phyloP scores from a whole-genome alignment of 2,888 invertebrate species.

The Nasonovia ribisnigri region DNA sequence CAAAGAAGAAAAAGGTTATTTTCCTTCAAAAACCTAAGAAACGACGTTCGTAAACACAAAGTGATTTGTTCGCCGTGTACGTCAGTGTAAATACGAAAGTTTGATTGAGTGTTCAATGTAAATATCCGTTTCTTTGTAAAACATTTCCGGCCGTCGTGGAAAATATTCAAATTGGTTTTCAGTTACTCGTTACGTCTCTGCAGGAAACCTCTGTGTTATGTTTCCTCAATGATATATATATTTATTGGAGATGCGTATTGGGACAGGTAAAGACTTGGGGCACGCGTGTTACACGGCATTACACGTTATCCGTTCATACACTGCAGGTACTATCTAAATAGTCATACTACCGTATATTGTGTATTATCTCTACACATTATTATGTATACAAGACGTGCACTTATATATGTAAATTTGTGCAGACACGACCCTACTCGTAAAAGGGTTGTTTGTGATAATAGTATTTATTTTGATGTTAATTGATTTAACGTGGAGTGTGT shows the following conservation, averaged over 20 bases:
- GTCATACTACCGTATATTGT: background rate
- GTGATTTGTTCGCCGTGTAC: constrained; percentile 59
- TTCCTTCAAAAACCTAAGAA: constrained; percentile 51
- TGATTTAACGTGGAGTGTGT: background rate
- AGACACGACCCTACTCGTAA: background rate
- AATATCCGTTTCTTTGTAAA: constrained; percentile 65
- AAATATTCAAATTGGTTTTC: constrained; percentile 65
- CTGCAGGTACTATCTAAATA: background rate
- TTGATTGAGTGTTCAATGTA: constrained; percentile 64
- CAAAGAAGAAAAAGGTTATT: constrained; percentile 61
- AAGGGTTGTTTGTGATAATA: constrained; percentile 10
- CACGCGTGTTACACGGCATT: background rate
- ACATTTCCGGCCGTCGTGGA: constrained; percentile 52
- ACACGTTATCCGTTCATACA: background rate
- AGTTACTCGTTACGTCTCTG: constrained; percentile 58
- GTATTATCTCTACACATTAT: background rate
- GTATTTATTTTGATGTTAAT: constrained; percentile 14
- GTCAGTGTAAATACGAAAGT: constrained; percentile 63
- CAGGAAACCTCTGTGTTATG: constrained; percentile 36
- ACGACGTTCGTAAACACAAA: constrained; percentile 61
- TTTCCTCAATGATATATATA: constrained; percentile 4
- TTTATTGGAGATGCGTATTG: background rate
- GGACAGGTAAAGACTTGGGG: background rate
- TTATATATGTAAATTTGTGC: background rate
- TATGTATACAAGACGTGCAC: background rate